Evolutionary conservation across 2,113 vertebrate genomes (phyloP).

Genomic region (Acanthochromis polyacanthus): DNA sequence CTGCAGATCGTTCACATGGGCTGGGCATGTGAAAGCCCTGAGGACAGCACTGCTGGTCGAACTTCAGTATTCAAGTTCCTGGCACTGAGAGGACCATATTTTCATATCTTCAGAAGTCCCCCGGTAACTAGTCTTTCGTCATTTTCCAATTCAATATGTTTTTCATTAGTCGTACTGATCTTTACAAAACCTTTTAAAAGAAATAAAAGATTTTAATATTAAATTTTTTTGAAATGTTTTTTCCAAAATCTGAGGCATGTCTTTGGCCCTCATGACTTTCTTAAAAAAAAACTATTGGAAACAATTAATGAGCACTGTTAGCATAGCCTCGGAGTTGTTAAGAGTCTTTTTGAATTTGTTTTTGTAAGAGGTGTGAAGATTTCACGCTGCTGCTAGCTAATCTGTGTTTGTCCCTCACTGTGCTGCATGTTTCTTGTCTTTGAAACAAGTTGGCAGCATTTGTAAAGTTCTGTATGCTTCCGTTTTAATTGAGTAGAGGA

Average conservation of each 20-base stretch:
- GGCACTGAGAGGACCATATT: conserved; percentile 90
- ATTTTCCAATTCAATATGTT: background rate
- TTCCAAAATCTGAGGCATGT: background rate
- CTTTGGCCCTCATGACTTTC: background rate
- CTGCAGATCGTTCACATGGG: conserved; percentile 93
- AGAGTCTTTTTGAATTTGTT: background rate
- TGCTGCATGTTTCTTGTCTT: conserved; percentile 3
- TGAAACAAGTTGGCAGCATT: conserved; percentile 29
- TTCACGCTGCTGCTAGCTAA: conserved; percentile 28
- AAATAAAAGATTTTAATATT: background rate
- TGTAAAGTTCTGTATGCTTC: conserved; percentile 16
- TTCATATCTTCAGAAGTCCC: conserved; percentile 90
- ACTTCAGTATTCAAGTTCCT: conserved; percentile 89
- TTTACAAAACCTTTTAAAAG: background rate
- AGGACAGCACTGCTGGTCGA: conserved; percentile 78
- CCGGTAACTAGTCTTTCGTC: conserved; percentile 86
- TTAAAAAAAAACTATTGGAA: background rate
- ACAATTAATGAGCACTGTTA: background rate
- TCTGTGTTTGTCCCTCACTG: conserved; percentile 4
- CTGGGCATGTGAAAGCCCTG: conserved; percentile 90
- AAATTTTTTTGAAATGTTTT: background rate
- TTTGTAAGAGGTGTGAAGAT: background rate
- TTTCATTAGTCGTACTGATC: background rate
- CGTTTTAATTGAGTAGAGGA: conserved; percentile 22
- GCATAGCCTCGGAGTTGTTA: background rate